Conservation (phyloP, 2,113 vertebrate genomes). For the Puma concolor region DNA sequence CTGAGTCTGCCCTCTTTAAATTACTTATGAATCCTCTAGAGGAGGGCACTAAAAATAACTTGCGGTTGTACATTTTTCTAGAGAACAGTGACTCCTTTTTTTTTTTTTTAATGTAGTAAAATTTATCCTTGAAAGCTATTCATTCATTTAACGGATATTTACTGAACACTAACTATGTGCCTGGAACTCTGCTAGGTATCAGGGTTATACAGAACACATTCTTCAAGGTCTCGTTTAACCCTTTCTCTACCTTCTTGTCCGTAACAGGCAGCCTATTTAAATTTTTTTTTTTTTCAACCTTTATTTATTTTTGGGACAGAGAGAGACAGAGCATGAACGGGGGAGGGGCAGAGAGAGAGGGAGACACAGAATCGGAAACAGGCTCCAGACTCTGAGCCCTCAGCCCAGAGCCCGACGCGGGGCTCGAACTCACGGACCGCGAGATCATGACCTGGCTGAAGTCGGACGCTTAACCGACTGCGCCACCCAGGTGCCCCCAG, state of each 20-base stretch:
- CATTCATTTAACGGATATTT: not conserved
- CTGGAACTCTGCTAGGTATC: not conserved
- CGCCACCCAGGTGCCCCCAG: too few relatives aligned
- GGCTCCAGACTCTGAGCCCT: too few relatives aligned
- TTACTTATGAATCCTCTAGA: not conserved
- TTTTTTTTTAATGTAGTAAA: not conserved
- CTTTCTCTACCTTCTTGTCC: not conserved
- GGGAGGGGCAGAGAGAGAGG: too few relatives aligned
- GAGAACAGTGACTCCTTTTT: not conserved
- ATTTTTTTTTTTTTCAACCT: too few relatives aligned
- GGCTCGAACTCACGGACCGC: too few relatives aligned
- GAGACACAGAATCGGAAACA: too few relatives aligned
- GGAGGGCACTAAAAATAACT: not conserved
- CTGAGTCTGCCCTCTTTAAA: not conserved
- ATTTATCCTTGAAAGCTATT: slow-evolving; percentile 2
- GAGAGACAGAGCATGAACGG: too few relatives aligned
- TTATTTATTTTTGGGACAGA: too few relatives aligned
- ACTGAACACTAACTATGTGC: not conserved
- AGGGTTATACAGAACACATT: not conserved
- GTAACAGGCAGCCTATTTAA: not conserved
- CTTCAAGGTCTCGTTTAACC: not conserved
- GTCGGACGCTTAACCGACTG: too few relatives aligned
- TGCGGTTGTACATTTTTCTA: not conserved
- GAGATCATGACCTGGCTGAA: too few relatives aligned
- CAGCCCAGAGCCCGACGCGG: too few relatives aligned